phyloP scores from a whole-genome alignment of 35 echinoderm and acorn worm genomes.

The Acanthaster planci region DNA sequence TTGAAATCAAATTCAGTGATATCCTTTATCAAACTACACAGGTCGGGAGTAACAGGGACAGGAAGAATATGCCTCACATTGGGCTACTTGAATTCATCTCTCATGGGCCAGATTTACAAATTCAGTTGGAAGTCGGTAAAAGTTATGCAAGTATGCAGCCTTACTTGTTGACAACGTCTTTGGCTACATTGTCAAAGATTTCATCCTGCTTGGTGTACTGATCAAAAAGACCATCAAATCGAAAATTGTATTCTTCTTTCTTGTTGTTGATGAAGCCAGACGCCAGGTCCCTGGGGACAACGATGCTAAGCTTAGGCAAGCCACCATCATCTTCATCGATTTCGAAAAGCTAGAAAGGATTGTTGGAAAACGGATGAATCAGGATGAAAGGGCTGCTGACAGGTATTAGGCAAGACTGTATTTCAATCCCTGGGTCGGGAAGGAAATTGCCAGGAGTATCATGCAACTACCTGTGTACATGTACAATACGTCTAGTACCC shows the following conservation, averaged over 20 bases:
- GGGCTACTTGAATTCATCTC: neutral
- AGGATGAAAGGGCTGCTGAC: no score
- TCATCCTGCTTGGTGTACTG: slow-evolving; percentile 95
- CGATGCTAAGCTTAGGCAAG: slow-evolving; percentile 63
- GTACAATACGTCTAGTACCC: no score
- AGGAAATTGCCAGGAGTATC: no score
- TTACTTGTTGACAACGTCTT: slow-evolving; percentile 96
- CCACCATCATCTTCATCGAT: slow-evolving; percentile 78
- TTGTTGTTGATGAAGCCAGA: slow-evolving; percentile 99
- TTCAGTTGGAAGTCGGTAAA: neutral
- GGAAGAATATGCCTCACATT: neutral
- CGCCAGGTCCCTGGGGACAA: slow-evolving; percentile 87
- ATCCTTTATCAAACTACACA: no score
- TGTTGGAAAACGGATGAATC: no score
- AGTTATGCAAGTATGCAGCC: neutral
- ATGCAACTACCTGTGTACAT: no score
- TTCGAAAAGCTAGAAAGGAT: slow-evolving; percentile 89
- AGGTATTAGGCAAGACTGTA: no score
- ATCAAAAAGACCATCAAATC: slow-evolving; percentile 85
- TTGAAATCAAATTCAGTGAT: no score
- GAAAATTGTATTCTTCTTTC: slow-evolving; percentile 92
- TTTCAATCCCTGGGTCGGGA: no score
- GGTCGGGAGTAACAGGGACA: neutral
- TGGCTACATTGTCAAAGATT: slow-evolving; percentile 94
- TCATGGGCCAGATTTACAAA: neutral